phyloP scores from a whole-genome alignment of 2,113 vertebrate species.

The Eurypyga helias region DNA sequence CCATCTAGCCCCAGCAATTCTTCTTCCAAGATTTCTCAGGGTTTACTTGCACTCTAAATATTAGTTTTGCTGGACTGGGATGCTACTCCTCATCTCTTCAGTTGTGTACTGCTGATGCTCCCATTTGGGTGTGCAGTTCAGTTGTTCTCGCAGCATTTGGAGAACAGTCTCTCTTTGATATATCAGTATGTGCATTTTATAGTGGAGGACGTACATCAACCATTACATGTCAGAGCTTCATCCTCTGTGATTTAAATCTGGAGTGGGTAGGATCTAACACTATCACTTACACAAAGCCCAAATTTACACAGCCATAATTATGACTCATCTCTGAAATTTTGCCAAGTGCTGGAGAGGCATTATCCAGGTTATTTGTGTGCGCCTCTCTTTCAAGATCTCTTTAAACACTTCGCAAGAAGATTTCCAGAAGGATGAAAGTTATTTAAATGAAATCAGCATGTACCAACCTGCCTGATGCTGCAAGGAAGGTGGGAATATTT shows the following conservation, averaged over 20 bases:
- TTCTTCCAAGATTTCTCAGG: not conserved
- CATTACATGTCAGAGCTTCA: not conserved
- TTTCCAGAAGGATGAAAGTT: constrained; percentile 14
- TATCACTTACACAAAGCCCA: not conserved
- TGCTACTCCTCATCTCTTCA: not conserved
- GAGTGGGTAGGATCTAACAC: not conserved
- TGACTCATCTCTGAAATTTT: constrained; percentile 39
- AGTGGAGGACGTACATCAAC: not conserved
- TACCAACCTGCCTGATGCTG: not conserved
- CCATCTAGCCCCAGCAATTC: not conserved
- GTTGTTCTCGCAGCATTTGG: not conserved
- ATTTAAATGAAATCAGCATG: not conserved
- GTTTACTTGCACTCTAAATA: not conserved
- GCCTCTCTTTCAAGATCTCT: constrained; percentile 12
- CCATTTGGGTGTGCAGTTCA: not conserved
- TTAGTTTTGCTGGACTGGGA: not conserved
- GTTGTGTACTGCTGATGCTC: not conserved
- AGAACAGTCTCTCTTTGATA: not conserved
- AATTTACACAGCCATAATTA: not conserved
- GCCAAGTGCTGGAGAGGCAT: constrained; percentile 18
- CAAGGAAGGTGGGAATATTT: not conserved
- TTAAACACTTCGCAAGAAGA: not conserved
- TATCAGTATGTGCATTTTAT: not conserved
- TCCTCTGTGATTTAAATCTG: not conserved
- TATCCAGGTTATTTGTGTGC: constrained; percentile 31